Evolutionary conservation across 2,113 vertebrate genomes (phyloP), one percentile per base, ranked within the genome.

Genomic region (Peucedramus taeniatus): DNA sequence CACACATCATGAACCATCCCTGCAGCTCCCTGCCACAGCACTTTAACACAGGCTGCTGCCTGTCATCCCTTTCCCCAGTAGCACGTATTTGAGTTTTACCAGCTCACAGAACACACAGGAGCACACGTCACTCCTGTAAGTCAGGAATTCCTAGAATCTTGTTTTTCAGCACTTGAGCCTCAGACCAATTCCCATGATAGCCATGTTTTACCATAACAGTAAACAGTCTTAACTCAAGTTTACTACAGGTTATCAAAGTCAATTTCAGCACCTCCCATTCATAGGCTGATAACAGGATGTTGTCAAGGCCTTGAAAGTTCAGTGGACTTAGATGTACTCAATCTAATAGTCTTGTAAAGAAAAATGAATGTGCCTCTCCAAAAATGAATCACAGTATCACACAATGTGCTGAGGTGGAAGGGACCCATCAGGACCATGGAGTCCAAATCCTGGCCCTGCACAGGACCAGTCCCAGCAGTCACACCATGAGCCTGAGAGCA

Each of bases 351-450:
- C 60, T 61, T 31, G 30, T 21, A 70, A 42, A 54, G 69, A 63
- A 87, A 63, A 61, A 30, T 0, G 0, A 37, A 30, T 0, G 1
- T 31, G 13, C 35, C 27, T 31, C 64, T 71, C 17, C 44, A 60
- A 42, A 86, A 83, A 57, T 13, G 10, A 66, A 74, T n/a, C 63
- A 60, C 13, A 18, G 27, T 28, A 53, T 19, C 37, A 33, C 24
- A 51, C 22, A 74, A 74, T 4, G 17, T 28, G 22, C 42, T 33
- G 27, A 50, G 27, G 7, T 57, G 31, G 76, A 88, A 81, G 9
- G 31, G 22, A 64, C 9, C 2, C 22, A 42, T 7, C 6, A 64
- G 59, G 59, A 80, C 8, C 57, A 31, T 3, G 14, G 18, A 71
- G 30, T 35, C 30, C 49, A 56, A 4, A 35, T 31, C 17, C 35